Evolutionary conservation across 2,113 vertebrate species (phyloP), one percentile per base, ranked within the genome.

Genomic region (Pelobates fuscus): DNA sequence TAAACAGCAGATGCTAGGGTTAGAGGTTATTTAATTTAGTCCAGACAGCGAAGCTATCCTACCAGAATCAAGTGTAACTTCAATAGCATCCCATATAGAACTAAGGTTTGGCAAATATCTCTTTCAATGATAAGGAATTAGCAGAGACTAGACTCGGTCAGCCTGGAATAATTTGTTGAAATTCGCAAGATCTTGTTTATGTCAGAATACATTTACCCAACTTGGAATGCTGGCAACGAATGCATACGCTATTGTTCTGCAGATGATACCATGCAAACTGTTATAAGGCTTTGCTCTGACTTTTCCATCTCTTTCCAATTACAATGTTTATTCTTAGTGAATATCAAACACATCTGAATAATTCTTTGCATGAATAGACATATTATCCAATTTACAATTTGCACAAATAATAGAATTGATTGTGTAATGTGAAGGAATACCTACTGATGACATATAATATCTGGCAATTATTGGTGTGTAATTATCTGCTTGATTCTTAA

Each of bases 171-270:
- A 74, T 74, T 66, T 66, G 71, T 52, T 66, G 37, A 57, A 66
- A 65, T 74, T 57, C 57, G 30, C 71, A 27, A 61, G 71, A 74
- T 66, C 62, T 66, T 74, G 61, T 74, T 66, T 57, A 63, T 72
- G 62, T 74, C 71, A 74, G 62, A 57, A 55, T 66, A 74, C 55
- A 74, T 74, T 66, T 74, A 58, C 18, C 23, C 46, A 74, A 49
- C 30, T 37, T 29, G 30, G 57, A 26, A 27, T 65, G 29, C 61
- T 74, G 71, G 61, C 71, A 74, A 29, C 12, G 11, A 61, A 25
- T 55, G n/a, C 54, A 54, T 41, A 65, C 23, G 25, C 61, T 65
- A 65, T 65, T 65, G 61, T 41, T 65, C 46, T 26, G 46, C 71
- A 74, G 71, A 64, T 74, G 60, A 74, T 74, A 65, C 57, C 41